Percentiles rank a stretch among this genome's conserved stretches.
phyloP scores from a whole-genome alignment of 2,797 vertebrate genomes.

The Lates japonicus region DNA sequence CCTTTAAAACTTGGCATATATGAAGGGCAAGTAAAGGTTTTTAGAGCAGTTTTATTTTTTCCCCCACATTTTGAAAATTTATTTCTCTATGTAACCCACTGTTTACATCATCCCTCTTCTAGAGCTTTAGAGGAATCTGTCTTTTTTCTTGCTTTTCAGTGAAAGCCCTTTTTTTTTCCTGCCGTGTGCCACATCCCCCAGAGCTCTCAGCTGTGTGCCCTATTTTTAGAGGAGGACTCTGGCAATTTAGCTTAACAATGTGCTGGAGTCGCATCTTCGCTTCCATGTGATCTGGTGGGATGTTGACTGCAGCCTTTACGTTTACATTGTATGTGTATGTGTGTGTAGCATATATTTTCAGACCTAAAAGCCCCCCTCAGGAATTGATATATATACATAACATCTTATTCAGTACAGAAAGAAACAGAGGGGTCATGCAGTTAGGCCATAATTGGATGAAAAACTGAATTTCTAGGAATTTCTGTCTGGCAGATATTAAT shows the following conservation, averaged over 20 bases:
- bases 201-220: slow-evolving; percentile 76
- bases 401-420: background rate
- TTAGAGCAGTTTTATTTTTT: slow-evolving; percentile 19
- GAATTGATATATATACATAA: slow-evolving; percentile 10
- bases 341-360: slow-evolving; percentile 16
- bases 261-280: slow-evolving; percentile 61
- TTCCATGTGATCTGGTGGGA: slow-evolving; percentile 57
- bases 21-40: slow-evolving; percentile 35
- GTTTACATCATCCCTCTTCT: slow-evolving; percentile 59
- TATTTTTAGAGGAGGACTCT: slow-evolving; percentile 79
- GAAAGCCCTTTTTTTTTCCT: slow-evolving; percentile 52
- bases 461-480: background rate
- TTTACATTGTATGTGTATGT: slow-evolving; percentile 33
- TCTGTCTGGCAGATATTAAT: background rate
- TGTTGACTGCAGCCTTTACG: slow-evolving; percentile 59
- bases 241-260: slow-evolving; percentile 76
- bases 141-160: slow-evolving; percentile 52
- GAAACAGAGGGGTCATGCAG: background rate
- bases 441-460: background rate
- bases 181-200: slow-evolving; percentile 61
- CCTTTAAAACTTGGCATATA: slow-evolving; percentile 30
- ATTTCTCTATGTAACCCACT: slow-evolving; percentile 37
- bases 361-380: slow-evolving; percentile 25
- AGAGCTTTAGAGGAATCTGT: slow-evolving; percentile 41
- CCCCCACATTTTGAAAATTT: slow-evolving; percentile 11